Evolutionary conservation across 1,140 invertebrate species (phyloP), one percentile per base, ranked within the genome.

Genomic region (Hylaeus anthracinus): DNA sequence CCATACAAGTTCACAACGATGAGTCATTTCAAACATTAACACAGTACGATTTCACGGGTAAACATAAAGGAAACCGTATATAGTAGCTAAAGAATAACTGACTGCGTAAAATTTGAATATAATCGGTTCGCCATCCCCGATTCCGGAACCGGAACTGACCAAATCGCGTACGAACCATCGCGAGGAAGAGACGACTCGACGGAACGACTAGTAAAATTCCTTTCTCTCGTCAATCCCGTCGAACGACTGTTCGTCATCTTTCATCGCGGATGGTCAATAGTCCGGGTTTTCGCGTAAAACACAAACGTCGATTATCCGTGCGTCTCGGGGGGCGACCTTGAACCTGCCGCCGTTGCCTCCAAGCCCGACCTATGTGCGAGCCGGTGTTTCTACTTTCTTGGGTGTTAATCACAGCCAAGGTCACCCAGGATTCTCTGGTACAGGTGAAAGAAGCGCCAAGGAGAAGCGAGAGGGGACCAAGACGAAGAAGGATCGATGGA

Each of bases 321-420:
- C 37, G 63, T 43, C 55, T 61, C n/a, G 1, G 45, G 51, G 63
- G 12, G 66, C 84, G 88, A 89, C 90, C 90, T 92, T 92, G 90
- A 92, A 92, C 90, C 85, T 88, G 79, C 74, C 55, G 85, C 83
- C 56, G 77, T 37, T 15, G 45, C 58, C 75, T 37, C 75, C 41
- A 51, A 45, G 80, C 69, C 83, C 81, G 76, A 73, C 72, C 63
- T 83, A 85, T 80, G 67, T 61, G 66, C 81, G 71, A 86, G 84
- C 81, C 84, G 81, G 81, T 86, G 84, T 81, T 86, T 86, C 86
- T 83, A 76, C 83, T 81, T 79, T 77, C 74, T 86, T 81, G 78
- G 79, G 78, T 86, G 84, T 87, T 86, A 86, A 87, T 87, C 86
- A 86, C 84, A 84, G 78, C 82, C 86, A 86, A 86, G 85, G 82